Evolutionary conservation across 2,888 invertebrate genomes (phyloP).

Genomic region (Dasysyrphus tricinctus): DNA sequence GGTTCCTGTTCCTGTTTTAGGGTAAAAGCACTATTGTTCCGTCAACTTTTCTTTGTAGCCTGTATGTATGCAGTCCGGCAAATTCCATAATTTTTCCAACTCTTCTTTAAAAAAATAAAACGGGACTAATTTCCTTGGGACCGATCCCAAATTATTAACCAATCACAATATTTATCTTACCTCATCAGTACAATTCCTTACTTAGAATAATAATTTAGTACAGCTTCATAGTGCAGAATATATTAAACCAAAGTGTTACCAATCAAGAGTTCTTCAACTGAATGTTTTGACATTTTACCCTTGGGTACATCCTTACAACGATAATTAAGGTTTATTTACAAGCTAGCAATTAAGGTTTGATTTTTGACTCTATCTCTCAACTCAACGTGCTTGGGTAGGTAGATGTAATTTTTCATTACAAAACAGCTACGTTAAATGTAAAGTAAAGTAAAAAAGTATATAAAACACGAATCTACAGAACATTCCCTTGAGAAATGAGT

Average conservation of each 20-base stretch:
- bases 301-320: background rate
- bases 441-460: background rate
- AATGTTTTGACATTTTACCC: constrained; percentile 16
- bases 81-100: no score
- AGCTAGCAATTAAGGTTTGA: constrained; percentile 22
- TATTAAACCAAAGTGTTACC: background rate
- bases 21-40: no score
- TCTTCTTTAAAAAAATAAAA: no score
- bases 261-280: background rate
- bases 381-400: constrained; percentile 11
- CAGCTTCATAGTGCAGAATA: background rate
- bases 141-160: no score
- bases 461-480: constrained; percentile 7
- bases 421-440: constrained; percentile 4
- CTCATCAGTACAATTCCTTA: background rate
- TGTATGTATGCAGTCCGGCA: no score
- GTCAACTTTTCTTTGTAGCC: no score
- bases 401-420: constrained; percentile 21
- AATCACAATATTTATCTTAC: background rate
- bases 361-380: background rate
- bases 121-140: no score
- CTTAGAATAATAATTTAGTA: background rate
- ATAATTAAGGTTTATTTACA: constrained; percentile 13
- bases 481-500: constrained; percentile 18
- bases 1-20: no score